Conservation (phyloP, 2,113 vertebrate species). For the Echinops telfairi region DNA sequence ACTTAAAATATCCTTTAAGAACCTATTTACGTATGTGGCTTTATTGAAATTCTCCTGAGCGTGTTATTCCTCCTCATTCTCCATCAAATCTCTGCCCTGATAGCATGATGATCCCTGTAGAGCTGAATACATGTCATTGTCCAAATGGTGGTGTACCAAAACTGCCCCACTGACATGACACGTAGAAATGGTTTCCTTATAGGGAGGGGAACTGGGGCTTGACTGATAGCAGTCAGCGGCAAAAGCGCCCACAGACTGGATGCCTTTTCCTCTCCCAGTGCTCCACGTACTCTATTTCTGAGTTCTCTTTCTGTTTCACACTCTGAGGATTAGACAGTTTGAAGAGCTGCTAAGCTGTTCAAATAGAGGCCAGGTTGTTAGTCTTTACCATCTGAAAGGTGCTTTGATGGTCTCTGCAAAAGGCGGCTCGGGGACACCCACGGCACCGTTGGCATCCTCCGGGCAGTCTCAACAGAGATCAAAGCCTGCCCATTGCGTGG, state of each 20-base stretch:
- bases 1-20: slow-evolving; percentile 49
- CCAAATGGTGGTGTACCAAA: not conserved
- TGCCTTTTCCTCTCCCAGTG: not conserved
- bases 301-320: slow-evolving; percentile 46
- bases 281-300: slow-evolving; percentile 32
- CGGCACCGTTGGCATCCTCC: slow-evolving; percentile 53
- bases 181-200: not conserved
- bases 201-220: not conserved
- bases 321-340: slow-evolving; percentile 65
- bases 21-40: not conserved
- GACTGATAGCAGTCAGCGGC: not conserved
- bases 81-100: not conserved
- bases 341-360: slow-evolving; percentile 64
- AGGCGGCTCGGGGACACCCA: slow-evolving; percentile 69
- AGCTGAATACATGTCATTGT: not conserved
- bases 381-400: slow-evolving; percentile 72
- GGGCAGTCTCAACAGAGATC: slow-evolving; percentile 71
- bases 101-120: not conserved
- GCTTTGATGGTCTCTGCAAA: slow-evolving; percentile 81
- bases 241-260: not conserved
- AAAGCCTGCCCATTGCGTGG: slow-evolving; percentile 52
- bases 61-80: not conserved
- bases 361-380: slow-evolving; percentile 77
- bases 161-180: not conserved
- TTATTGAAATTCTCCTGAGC: not conserved